Evolutionary conservation across 2,888 invertebrate genomes (phyloP).

Genomic region (Anodontia alba): DNA sequence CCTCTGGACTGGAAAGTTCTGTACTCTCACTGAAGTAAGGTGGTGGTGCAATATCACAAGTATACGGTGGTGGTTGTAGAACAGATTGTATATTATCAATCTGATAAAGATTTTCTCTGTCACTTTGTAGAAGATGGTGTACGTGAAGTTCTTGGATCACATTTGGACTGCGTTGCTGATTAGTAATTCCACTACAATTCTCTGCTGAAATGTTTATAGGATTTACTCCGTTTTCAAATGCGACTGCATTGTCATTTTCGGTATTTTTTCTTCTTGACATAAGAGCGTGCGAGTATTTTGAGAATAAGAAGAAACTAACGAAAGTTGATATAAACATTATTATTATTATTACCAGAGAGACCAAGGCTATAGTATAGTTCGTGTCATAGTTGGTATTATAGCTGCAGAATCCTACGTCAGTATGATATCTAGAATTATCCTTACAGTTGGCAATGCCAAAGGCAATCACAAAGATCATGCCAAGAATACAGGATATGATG

Average conservation of each 20-base stretch:
- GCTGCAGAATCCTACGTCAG: background rate
- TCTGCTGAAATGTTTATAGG: background rate
- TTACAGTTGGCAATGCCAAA: conserved; percentile 10
- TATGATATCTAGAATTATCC: background rate
- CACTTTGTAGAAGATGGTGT: background rate
- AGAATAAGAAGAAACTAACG: background rate
- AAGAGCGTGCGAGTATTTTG: background rate
- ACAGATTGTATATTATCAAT: no score
- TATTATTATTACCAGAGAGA: background rate
- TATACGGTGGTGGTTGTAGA: background rate
- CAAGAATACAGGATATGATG: background rate
- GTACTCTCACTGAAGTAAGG: background rate
- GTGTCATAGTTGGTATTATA: background rate
- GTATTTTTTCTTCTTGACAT: background rate
- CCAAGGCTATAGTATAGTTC: background rate
- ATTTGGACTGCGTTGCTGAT: background rate
- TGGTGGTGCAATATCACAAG: background rate
- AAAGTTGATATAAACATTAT: background rate
- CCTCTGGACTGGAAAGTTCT: background rate
- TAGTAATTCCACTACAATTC: no score
- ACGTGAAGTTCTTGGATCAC: background rate
- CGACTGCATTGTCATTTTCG: background rate
- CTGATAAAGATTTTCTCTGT: no score
- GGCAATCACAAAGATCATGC: background rate
- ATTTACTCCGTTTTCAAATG: background rate